These are phyloP conservation scores for Girardia tigrina DNA, from an alignment of 2,888 invertebrate genomes.

Conservation along the genomic window DNA sequence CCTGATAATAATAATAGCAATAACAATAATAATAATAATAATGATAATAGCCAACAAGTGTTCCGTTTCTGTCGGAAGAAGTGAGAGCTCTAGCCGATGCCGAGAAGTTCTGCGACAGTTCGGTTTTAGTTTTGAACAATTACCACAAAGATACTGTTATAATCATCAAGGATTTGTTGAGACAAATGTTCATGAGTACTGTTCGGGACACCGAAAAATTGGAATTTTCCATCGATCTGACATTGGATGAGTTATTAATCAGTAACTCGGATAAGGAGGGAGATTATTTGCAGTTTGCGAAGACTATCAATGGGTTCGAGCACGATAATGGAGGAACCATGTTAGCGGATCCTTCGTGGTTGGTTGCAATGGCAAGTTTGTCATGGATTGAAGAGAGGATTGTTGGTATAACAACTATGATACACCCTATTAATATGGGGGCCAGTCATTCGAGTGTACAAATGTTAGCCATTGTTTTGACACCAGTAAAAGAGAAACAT, in stretches of 20 bases:
- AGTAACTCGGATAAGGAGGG: neutral
- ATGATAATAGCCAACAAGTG: neutral
- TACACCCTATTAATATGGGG: slow-evolving; percentile 55
- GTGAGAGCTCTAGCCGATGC: neutral
- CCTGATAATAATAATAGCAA: too few species aligned
- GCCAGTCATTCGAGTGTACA: slow-evolving; percentile 55
- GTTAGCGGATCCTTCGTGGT: neutral
- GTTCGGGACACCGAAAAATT: neutral
- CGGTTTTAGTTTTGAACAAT: neutral
- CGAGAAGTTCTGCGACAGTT: neutral
- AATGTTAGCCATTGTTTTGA: slow-evolving; percentile 55
- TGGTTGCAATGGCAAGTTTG: neutral
- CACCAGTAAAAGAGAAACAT: slow-evolving; percentile 56
- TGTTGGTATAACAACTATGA: neutral
- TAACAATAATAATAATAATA: too few species aligned
- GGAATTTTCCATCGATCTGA: neutral
- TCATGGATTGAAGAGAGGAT: neutral
- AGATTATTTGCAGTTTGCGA: neutral
- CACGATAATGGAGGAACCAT: neutral
- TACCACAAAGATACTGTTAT: neutral
- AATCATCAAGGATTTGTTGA: neutral
- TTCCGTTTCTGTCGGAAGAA: neutral
- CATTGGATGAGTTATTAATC: neutral
- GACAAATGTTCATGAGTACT: neutral
- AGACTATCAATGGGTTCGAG: neutral